Evolutionary conservation across 2,113 vertebrate genomes (phyloP).

Genomic region (Sorex fumeus): DNA sequence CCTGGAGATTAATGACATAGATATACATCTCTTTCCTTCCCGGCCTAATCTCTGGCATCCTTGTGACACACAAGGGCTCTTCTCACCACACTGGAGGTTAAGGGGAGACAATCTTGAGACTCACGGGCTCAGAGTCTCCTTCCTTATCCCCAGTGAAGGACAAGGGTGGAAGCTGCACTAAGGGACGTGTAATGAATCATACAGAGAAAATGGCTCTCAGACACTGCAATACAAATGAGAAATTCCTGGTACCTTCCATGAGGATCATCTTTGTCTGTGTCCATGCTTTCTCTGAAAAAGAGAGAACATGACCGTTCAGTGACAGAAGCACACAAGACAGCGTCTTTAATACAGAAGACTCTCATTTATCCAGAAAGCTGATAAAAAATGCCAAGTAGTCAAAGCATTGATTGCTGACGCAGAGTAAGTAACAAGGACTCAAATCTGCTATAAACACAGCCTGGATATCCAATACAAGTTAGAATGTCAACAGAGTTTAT

Average conservation of each 20-base stretch:
- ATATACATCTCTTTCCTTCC: slow-evolving; percentile 12
- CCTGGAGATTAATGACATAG: neutral
- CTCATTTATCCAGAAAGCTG: slow-evolving; percentile 78
- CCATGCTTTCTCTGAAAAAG: slow-evolving; percentile 94
- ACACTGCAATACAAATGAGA: slow-evolving; percentile 41
- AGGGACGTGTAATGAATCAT: neutral
- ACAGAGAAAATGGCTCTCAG: slow-evolving; percentile 38
- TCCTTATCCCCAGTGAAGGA: neutral
- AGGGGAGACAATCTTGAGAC: neutral
- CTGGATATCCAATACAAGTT: slow-evolving; percentile 25
- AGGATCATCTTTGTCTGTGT: slow-evolving; percentile 97
- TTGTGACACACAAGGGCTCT: neutral
- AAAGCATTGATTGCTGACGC: neutral
- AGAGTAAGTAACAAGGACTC: neutral
- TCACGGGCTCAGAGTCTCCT: neutral
- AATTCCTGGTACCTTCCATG: slow-evolving; percentile 92
- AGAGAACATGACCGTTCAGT: slow-evolving; percentile 71
- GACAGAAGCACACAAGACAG: neutral
- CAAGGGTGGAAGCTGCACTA: neutral
- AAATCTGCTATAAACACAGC: neutral
- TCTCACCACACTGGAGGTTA: neutral
- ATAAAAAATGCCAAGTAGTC: slow-evolving; percentile 13
- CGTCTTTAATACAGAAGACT: slow-evolving; percentile 50
- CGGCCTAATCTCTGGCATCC: neutral
- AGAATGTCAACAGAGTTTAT: neutral